Evolutionary conservation across 1,140 invertebrate genomes (phyloP).

Genomic region (Heliconius melpomene): DNA sequence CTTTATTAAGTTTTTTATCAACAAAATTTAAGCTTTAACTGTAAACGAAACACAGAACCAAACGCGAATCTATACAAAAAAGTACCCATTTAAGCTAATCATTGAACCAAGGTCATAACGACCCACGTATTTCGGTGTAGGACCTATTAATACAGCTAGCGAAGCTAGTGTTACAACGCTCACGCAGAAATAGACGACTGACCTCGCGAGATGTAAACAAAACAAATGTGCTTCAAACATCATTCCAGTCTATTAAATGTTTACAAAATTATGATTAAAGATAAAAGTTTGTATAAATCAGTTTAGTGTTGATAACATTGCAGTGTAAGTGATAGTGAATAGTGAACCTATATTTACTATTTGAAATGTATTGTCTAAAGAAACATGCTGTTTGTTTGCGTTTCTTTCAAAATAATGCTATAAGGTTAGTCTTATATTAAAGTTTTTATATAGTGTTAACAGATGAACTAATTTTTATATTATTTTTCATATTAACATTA

Average conservation of each 20-base stretch:
- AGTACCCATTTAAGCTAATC: not conserved
- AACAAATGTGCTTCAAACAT: not conserved
- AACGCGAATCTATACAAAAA: not conserved
- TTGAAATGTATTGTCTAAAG: not conserved
- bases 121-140: not conserved
- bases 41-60: not conserved
- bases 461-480: not conserved
- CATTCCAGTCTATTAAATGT: not conserved
- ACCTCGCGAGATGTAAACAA: not conserved
- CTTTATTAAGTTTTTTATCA: not conserved
- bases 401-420: not conserved
- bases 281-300: not conserved
- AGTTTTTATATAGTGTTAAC: not conserved
- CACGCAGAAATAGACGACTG: not conserved
- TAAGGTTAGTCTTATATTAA: not conserved
- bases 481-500: not conserved
- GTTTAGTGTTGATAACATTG: not conserved
- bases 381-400: not conserved
- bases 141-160: not conserved
- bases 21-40: not conserved
- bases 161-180: not conserved
- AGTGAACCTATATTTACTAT: not conserved
- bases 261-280: not conserved
- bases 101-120: not conserved
- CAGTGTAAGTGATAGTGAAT: not conserved